phyloP scores from a whole-genome alignment of 2,888 invertebrate species.

The Oxycera nigricornis region DNA sequence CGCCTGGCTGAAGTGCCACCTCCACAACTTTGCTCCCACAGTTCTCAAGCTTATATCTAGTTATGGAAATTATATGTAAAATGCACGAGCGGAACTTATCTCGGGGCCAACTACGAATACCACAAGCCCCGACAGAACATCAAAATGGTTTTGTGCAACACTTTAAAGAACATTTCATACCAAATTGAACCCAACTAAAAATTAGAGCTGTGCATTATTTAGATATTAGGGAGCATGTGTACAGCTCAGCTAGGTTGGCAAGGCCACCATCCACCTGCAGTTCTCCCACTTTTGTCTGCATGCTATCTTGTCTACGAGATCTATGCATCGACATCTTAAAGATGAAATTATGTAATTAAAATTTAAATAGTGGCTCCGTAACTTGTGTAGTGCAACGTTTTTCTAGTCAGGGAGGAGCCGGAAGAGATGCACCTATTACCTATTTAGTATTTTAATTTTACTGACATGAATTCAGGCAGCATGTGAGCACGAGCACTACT shows the following conservation, averaged over 20 bases:
- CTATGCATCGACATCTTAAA: background rate
- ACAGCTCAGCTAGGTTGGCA: background rate
- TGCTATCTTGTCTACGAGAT: background rate
- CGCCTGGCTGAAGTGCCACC: background rate
- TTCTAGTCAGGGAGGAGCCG: background rate
- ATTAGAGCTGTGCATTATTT: conserved; percentile 26
- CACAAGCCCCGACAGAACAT: background rate
- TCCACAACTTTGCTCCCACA: background rate
- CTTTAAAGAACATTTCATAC: conserved; percentile 20
- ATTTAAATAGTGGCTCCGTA: conserved; percentile 3
- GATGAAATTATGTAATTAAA: conserved; percentile 35
- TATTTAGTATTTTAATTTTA: conserved; percentile 2
- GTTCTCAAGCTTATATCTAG: conserved; percentile 10
- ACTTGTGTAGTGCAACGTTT: background rate
- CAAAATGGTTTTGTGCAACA: conserved; percentile 10
- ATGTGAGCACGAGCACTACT: background rate
- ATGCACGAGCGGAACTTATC: conserved; percentile 21
- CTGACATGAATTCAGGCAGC: background rate
- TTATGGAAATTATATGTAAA: conserved; percentile 24
- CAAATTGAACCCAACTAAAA: conserved; percentile 17
- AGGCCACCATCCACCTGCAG: background rate
- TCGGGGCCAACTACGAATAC: background rate
- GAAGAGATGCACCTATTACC: conserved; percentile 12
- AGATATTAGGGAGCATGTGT: conserved; percentile 2
- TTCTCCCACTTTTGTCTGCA: background rate